A percentile compares a stretch with the other conserved stretches of the same genome.
Evolutionary conservation across 1,140 invertebrate genomes (phyloP).

Genomic region (Drosophila jambulina): DNA sequence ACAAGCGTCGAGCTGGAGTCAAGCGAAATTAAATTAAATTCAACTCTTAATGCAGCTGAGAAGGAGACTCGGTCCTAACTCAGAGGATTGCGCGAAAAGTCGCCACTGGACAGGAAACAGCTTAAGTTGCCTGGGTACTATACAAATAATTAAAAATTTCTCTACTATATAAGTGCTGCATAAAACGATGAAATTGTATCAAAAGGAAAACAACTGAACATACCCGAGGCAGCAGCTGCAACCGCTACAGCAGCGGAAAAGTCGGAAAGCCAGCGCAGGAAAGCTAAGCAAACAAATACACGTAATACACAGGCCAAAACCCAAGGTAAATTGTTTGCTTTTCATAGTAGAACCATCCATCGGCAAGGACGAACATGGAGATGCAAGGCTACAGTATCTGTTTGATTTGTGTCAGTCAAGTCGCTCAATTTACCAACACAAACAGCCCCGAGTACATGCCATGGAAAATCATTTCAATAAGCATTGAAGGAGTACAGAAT

Average conservation of each 20-base stretch:
- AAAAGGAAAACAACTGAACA: slow-evolving; percentile 28
- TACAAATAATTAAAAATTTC: neutral
- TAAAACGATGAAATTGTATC: slow-evolving; percentile 54
- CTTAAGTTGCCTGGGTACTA: neutral
- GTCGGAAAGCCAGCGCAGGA: slow-evolving; percentile 37
- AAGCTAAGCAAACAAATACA: slow-evolving; percentile 58
- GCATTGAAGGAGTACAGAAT: neutral
- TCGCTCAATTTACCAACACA: slow-evolving; percentile 20
- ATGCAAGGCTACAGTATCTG: slow-evolving; percentile 16
- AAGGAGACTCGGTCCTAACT: neutral
- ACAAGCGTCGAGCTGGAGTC: slow-evolving; percentile 26
- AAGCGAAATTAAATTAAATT: slow-evolving; percentile 65
- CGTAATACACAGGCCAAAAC: slow-evolving; percentile 20
- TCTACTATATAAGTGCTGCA: neutral
- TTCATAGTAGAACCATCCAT: neutral
- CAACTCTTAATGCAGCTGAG: slow-evolving; percentile 10
- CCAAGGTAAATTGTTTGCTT: slow-evolving; percentile 55
- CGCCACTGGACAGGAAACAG: no score
- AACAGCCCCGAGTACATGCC: neutral
- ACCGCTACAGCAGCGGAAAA: slow-evolving; percentile 21
- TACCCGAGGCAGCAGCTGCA: slow-evolving; percentile 3
- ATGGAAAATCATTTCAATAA: neutral
- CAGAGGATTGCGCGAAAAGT: neutral
- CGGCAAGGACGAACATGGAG: neutral
- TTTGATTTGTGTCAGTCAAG: slow-evolving; percentile 34